These are phyloP conservation scores for Sylvia atricapilla DNA, from an alignment of 2,113 vertebrate species.

Conservation along the genomic window DNA sequence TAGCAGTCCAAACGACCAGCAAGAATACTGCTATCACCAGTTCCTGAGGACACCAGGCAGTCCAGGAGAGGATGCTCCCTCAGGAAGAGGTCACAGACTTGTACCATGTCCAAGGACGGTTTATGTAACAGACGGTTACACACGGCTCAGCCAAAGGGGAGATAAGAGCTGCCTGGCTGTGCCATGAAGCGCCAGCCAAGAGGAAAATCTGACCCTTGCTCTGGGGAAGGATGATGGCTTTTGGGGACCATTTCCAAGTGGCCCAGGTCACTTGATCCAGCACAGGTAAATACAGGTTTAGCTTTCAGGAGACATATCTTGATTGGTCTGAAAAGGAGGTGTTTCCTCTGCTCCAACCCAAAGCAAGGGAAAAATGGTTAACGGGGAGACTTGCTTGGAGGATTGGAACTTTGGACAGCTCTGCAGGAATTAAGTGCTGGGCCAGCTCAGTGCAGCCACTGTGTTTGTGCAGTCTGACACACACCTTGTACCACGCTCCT, in stretches of 20 bases:
- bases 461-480: neutral
- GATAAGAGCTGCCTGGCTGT: neutral
- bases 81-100: neutral
- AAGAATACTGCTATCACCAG: neutral
- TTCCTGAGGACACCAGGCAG: neutral
- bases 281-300: neutral
- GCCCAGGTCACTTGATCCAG: neutral
- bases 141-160: neutral
- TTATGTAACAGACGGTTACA: neutral
- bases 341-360: neutral
- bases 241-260: neutral
- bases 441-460: neutral
- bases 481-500: rapidly evolving
- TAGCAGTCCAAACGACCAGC: neutral
- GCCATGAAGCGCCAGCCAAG: neutral
- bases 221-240: neutral
- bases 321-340: neutral
- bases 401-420: neutral
- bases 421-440: neutral
- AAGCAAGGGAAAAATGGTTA: neutral
- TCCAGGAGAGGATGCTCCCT: neutral
- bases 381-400: neutral
- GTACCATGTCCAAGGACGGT: rapidly evolving
- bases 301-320: neutral
- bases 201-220: neutral